Evolutionary conservation across 2,888 invertebrate species (phyloP).

Genomic region (Aspidiotus destructor): DNA sequence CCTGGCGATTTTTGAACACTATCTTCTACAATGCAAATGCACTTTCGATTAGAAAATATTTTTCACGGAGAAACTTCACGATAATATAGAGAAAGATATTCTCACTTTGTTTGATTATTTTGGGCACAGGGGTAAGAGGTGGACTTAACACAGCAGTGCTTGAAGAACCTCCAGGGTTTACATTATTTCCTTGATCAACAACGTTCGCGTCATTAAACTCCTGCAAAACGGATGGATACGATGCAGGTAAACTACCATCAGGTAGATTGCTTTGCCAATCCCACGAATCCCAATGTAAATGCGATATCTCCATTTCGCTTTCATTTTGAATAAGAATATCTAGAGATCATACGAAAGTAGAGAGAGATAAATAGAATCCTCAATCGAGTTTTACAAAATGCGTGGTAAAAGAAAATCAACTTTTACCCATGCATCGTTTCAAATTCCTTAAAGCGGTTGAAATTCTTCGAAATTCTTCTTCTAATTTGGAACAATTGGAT

Average conservation of each 20-base stretch:
- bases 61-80: not conserved
- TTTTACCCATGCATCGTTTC: conserved; percentile 67
- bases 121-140: conserved; percentile 25
- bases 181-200: conserved; percentile 14
- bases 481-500: conserved; percentile 53
- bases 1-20: conserved; percentile 27
- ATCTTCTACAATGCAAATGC: conserved; percentile 15
- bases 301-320: conserved; percentile 42
- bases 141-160: conserved; percentile 20
- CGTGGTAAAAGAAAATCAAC: not conserved
- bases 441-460: conserved; percentile 77
- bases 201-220: conserved; percentile 25
- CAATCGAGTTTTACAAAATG: too few relatives aligned
- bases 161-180: conserved; percentile 13
- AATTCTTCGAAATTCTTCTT: conserved; percentile 72
- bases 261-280: conserved; percentile 49
- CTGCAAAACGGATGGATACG: conserved; percentile 38
- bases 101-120: not conserved
- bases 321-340: conserved; percentile 32
- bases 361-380: too few relatives aligned
- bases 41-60: not conserved
- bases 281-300: conserved; percentile 91
- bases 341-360: not conserved
- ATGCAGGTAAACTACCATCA: conserved; percentile 8
- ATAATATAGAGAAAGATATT: not conserved